These are phyloP conservation scores for Paratrypauchen microcephalus DNA, from an alignment of 2,797 vertebrate genomes.

Conservation along the genomic window DNA sequence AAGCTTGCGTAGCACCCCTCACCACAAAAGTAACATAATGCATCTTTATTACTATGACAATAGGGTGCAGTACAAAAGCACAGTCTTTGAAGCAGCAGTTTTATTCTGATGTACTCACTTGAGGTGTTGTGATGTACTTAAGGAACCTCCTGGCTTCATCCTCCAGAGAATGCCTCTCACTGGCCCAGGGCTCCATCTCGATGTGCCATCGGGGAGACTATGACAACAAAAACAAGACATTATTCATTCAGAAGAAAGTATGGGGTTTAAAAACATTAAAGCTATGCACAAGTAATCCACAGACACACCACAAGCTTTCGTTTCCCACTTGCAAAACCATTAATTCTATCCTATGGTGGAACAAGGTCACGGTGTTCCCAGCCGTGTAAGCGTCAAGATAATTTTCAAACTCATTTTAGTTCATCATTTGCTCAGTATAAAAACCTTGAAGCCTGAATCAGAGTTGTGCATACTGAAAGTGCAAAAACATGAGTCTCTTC, in stretches of 20 bases:
- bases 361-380: slow-evolving; percentile 51
- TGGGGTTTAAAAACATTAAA: slow-evolving; percentile 36
- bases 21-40: too few species aligned
- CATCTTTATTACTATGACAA: too few species aligned
- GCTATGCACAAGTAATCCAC: slow-evolving; percentile 34
- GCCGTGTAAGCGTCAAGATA: slow-evolving; percentile 36
- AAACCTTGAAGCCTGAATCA: slow-evolving; percentile 12
- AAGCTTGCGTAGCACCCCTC: too few species aligned
- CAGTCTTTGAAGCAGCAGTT: background rate
- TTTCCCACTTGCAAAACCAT: slow-evolving; percentile 44
- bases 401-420: slow-evolving; percentile 32
- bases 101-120: slow-evolving; percentile 73
- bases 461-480: slow-evolving; percentile 8
- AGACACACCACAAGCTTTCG: slow-evolving; percentile 30
- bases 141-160: slow-evolving; percentile 90
- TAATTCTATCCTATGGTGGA: slow-evolving; percentile 40
- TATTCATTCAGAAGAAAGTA: slow-evolving; percentile 6
- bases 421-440: slow-evolving; percentile 21
- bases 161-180: slow-evolving; percentile 79
- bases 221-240: slow-evolving; percentile 61
- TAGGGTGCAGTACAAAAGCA: background rate
- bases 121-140: slow-evolving; percentile 86
- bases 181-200: slow-evolving; percentile 88
- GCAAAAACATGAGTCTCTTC: slow-evolving; percentile 17
- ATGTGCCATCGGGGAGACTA: slow-evolving; percentile 88